phyloP scores from a whole-genome alignment of 2,113 vertebrate species.

The Bungarus multicinctus region DNA sequence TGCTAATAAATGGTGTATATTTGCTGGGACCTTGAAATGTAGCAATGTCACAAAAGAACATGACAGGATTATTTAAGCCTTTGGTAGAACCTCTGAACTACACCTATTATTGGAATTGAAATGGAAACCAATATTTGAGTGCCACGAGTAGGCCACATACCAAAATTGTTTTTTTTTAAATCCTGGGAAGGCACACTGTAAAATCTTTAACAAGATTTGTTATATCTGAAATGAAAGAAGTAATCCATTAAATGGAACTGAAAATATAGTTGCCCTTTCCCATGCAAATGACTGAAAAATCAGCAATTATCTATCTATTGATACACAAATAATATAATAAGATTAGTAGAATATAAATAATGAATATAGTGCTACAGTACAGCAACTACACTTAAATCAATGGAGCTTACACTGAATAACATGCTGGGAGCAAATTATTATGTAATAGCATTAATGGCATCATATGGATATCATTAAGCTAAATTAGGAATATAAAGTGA shows the following conservation, averaged over 20 bases:
- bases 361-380: not conserved
- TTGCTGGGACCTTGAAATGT: slow-evolving; percentile 30
- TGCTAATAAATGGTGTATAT: slow-evolving; percentile 46
- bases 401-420: not conserved
- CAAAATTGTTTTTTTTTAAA: not conserved
- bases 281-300: not conserved
- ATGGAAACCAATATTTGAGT: not conserved
- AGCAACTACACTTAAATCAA: not conserved
- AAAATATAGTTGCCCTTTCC: accelerated
- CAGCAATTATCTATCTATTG: not conserved
- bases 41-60: slow-evolving; percentile 42
- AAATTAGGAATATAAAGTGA: not conserved
- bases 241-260: not conserved
- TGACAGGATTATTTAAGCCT: slow-evolving; percentile 14
- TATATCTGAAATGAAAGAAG: not conserved
- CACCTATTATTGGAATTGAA: not conserved
- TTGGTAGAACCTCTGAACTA: not conserved
- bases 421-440: not conserved
- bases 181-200: not conserved
- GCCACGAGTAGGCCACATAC: not conserved
- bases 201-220: not conserved
- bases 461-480: not conserved
- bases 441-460: not conserved
- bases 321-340: not conserved
- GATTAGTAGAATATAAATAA: not conserved